Percentiles rank a stretch among this genome's conserved stretches.
These are phyloP conservation scores for Caenorhabditis tropicalis DNA, from an alignment of 1,140 invertebrate genomes.

Conservation along the genomic window DNA sequence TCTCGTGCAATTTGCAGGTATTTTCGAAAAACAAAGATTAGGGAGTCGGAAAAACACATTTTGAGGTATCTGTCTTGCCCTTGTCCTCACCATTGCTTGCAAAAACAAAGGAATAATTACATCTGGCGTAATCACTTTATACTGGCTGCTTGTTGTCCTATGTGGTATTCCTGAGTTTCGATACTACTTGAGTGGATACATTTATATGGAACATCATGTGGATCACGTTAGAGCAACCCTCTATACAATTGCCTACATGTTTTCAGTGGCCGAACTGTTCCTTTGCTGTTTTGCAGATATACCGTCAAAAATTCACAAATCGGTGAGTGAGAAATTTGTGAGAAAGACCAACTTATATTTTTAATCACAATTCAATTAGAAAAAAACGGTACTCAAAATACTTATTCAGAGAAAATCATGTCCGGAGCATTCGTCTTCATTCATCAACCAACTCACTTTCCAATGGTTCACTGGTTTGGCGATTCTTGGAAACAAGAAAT, in stretches of 20 bases:
- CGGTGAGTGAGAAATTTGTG: too few relatives aligned
- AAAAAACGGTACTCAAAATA: neutral
- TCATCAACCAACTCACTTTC: conserved; percentile 59
- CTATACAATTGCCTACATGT: conserved; percentile 79
- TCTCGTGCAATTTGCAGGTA: conserved; percentile 34
- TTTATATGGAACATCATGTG: neutral
- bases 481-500: conserved; percentile 70
- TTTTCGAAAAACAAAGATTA: neutral
- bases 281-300: conserved; percentile 45
- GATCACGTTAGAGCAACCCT: conserved; percentile 61
- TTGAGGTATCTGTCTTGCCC: conserved; percentile 74
- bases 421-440: conserved; percentile 59
- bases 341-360: too few relatives aligned
- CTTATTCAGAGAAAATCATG: conserved; percentile 81
- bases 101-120: conserved; percentile 83
- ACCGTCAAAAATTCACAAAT: conserved; percentile 16
- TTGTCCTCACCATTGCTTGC: conserved; percentile 80
- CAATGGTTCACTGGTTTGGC: conserved; percentile 69
- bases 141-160: conserved; percentile 82
- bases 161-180: neutral
- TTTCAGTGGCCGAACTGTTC: neutral
- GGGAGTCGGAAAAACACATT: neutral
- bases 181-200: neutral
- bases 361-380: too few relatives aligned
- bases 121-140: conserved; percentile 87